Evolutionary conservation across 2,888 invertebrate genomes (phyloP), one percentile per base, ranked within the genome.

Genomic region (Ommatoiulus sabulosus): DNA sequence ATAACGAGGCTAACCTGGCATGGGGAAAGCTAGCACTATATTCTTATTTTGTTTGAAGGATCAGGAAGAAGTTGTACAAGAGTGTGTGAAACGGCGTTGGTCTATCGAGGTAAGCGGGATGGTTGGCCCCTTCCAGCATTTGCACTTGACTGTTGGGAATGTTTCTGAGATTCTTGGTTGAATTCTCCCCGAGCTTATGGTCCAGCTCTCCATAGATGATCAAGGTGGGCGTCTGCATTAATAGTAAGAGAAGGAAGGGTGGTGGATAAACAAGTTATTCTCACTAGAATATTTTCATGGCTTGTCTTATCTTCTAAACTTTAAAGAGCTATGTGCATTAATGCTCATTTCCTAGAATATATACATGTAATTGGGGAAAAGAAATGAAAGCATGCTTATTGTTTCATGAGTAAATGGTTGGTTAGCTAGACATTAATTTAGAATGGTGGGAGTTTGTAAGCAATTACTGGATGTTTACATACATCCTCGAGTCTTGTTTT

Each of bases 131-230:
- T 46, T 92, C 90, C 44, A 93, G 90, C 20, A 92, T 90, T 57
- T 92, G 92, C 6, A 92, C 90, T 89, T 91, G 91, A 84, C 91
- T 91, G 89, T 92, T 92, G 0, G 93, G 93, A 89, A 94, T 91
- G 84, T 91, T 90, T 57, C 91, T 90, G 52, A 94, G 90, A 89
- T 93, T 91, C 12, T 91, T 90, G 3, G 91, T 90, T 3, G 93
- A 92, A 8, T 86, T 17, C 6, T 90, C 90, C 4, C 93, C 93
- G 12, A 93, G 90, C 0, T 87, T 90, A 20, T 90, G 90, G 90
- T 94, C 94, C 24, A 92, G 91, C n/a, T 91, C 91, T n/a, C 94
- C 94, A 91, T 92, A 93, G 0, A 93, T 92, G 80, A 93, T 92
- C 90, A 93, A 90, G 1, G 93, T 93, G 35, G 93, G 93, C 10